phyloP scores from a whole-genome alignment of 2,113 vertebrate species.

The Cryptotis parvus region DNA sequence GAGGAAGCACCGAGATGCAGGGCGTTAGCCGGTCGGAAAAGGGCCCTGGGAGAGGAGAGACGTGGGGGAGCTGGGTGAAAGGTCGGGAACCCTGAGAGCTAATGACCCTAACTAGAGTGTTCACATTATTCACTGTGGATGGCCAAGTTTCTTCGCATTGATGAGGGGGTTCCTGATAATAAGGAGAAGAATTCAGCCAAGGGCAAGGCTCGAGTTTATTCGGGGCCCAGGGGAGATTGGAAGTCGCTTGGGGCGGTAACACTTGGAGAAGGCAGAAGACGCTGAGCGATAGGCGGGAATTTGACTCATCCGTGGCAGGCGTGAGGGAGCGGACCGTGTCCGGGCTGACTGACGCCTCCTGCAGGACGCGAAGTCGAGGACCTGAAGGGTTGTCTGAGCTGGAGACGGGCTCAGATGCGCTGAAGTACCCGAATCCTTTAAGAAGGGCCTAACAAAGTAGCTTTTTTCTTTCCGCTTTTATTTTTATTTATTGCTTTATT shows the following conservation, averaged over 20 bases:
- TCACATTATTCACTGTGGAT: constrained; percentile 31
- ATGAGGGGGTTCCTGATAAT: neutral
- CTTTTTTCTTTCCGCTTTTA: neutral
- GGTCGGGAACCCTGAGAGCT: constrained; percentile 21
- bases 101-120: neutral
- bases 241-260: constrained; percentile 7
- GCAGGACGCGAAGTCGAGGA: neutral
- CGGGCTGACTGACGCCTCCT: neutral
- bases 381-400: neutral
- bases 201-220: neutral
- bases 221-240: too few species aligned
- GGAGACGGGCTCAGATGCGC: neutral
- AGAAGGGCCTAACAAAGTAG: neutral
- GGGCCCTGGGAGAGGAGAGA: too few species aligned
- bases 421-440: neutral
- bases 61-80: too few species aligned
- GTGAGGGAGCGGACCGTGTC: neutral
- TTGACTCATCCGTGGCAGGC: neutral
- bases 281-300: neutral
- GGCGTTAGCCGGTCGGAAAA: too few species aligned
- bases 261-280: constrained; percentile 43
- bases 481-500: neutral
- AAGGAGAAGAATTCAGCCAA: neutral
- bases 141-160: constrained; percentile 18
- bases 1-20: too few species aligned